Base-by-base conservation (phyloP, 1,140 invertebrate species). In the Drosophila subobscura region DNA sequence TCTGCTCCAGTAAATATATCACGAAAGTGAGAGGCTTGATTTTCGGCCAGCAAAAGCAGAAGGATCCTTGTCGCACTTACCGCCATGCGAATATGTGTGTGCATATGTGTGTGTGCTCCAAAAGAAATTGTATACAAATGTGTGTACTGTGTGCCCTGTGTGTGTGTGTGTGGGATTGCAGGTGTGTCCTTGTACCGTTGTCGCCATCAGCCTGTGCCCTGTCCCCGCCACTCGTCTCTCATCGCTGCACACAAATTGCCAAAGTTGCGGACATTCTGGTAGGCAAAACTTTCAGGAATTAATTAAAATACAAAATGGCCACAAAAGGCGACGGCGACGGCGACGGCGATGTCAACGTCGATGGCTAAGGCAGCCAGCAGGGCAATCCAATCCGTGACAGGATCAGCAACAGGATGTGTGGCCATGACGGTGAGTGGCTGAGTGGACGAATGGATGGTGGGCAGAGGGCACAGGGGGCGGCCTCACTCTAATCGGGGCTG, bases 171-270 rank as follows among this genome's bases (percentile, higher is more conserved):
- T 29, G 67, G 70, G 29, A 52, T 56, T 73, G 59, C 71, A 57
- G 59, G 70, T 65, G 70, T 65, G 71, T 73, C 70, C 71, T 73
- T 72, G 56, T 60, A 50, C 56, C 65, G 53, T 71, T 41, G 56
- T 53, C 66, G 68, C 55, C 70, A 72, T 25, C 50, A 51, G 4
- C 33, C 33, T 12, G 33, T 37, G 33, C 33, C 4, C 33, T 4
- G 25, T 22, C 37, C 47, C n/a, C n/a, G n/a, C 29, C 68, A 64
- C 73, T 72, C 68, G 68, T 57, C 77, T 68, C 56, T 50, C 65
- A 61, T 85, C 70, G 66, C 29, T 71, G 77, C 77, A 79, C 67
- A 67, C 81, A 77, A 80, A 86, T 86, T 72, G 83, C 53, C 42
- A 79, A 84, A 83, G 79, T 79, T 83, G 64, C 57, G 75, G 79